These are phyloP conservation scores for Papilio demoleus DNA, from an alignment of 2,888 invertebrate genomes.

Conservation along the genomic window DNA sequence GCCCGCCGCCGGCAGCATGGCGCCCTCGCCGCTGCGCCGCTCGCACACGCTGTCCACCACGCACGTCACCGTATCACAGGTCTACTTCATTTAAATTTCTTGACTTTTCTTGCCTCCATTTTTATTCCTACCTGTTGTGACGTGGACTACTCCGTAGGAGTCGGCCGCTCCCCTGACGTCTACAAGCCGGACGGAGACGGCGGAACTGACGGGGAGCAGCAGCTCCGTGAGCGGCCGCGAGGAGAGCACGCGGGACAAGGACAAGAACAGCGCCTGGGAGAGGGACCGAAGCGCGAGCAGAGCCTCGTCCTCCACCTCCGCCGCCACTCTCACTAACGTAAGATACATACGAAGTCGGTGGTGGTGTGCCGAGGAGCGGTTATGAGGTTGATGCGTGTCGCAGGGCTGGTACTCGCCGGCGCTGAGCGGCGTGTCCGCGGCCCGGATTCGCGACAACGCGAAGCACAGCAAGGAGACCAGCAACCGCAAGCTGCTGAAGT, in stretches of 20 bases:
- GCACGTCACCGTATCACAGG: conserved; percentile 57
- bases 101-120: neutral
- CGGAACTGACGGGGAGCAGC: conserved; percentile 70
- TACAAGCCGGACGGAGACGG: conserved; percentile 64
- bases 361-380: neutral
- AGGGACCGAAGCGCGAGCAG: conserved; percentile 74
- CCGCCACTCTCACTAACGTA: conserved; percentile 86
- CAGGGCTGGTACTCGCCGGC: conserved; percentile 90
- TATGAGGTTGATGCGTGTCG: conserved; percentile 4
- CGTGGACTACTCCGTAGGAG: conserved; percentile 45
- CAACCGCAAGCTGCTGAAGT: conserved; percentile 87
- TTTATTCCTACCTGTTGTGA: neutral
- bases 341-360: conserved; percentile 51
- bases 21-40: conserved; percentile 67
- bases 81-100: conserved; percentile 41
- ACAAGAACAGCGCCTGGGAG: conserved; percentile 75
- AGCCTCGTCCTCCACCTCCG: conserved; percentile 80
- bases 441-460: conserved; percentile 86
- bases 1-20: conserved; percentile 58
- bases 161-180: conserved; percentile 61
- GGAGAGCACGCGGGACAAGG: conserved; percentile 72
- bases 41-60: conserved; percentile 71
- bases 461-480: conserved; percentile 91
- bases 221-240: conserved; percentile 73
- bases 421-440: conserved; percentile 85